Evolutionary conservation across 2,888 invertebrate genomes (phyloP), one percentile per base, ranked within the genome.

Genomic region (Drosophila borealis): DNA sequence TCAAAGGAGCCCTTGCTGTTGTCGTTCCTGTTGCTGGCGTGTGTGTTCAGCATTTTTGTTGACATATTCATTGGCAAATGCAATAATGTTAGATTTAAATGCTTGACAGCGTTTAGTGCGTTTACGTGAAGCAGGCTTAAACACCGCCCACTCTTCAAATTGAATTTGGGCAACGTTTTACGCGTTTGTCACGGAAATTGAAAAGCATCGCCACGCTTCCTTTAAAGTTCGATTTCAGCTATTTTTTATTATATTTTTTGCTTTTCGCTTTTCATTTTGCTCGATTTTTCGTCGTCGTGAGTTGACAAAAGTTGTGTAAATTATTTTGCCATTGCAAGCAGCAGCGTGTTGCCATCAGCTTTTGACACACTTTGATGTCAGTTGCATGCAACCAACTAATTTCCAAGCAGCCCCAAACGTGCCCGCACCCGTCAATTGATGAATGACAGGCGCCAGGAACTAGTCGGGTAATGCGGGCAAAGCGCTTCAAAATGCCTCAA

Each of bases 21-120:
- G 60, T 34, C 10, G n/a, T 14, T 53, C 33, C 19, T 37, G 46
- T 49, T 70, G 59, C 34, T 33, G 54, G 13, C 54, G 61, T 53
- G 53, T 66, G 71, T 73, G 57, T 25, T 82, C 59, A 74, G 72
- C 78, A 74, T 70, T 81, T 80, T 74, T 81, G 82, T 88, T 85
- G 89, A 87, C 82, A 88, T 82, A 82, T 87, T 89, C 88, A 87
- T 88, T 81, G 86, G 72, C 55, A 87, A 81, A 82, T 81, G 76
- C 81, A 87, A 85, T 84, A 89, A 81, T 81, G 87, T 78, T 70
- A 74, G 78, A 88, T 88, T 85, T 88, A 85, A 88, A 88, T 88
- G 81, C 81, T 80, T 66, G 68, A 53, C 69, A 63, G 70, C 77
- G 70, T 70, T 73, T 78, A 78, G 78, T 70, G 68, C 63, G 57